Evolutionary conservation across 2,888 invertebrate species (phyloP).

Genomic region (Phragmatobia fuliginosa): DNA sequence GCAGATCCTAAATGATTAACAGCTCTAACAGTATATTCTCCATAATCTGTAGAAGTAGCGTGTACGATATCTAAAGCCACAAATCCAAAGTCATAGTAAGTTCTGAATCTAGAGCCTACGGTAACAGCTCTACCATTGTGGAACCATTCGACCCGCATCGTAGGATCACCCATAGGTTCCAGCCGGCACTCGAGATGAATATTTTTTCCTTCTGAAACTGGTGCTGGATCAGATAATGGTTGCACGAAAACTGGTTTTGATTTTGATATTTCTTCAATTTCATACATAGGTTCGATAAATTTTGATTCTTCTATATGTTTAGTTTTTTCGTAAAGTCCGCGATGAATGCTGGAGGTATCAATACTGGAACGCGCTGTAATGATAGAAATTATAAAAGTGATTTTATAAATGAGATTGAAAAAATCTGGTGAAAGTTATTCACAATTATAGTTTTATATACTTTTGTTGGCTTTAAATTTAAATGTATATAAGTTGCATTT

Average conservation of each 20-base stretch:
- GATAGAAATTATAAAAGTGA: not conserved
- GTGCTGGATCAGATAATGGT: slow-evolving; percentile 94
- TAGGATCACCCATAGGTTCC: slow-evolving; percentile 98
- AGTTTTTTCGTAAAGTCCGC: slow-evolving; percentile 94
- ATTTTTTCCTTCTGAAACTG: slow-evolving; percentile 94
- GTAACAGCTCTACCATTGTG: slow-evolving; percentile 96
- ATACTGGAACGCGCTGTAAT: slow-evolving; percentile 93
- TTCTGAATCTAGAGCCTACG: slow-evolving; percentile 96
- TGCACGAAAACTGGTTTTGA: slow-evolving; percentile 98
- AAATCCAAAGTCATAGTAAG: slow-evolving; percentile 98
- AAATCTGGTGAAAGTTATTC: not conserved
- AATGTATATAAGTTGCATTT: no score
- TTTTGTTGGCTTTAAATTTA: no score
- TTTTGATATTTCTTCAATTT: slow-evolving; percentile 96
- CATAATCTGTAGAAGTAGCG: slow-evolving; percentile 96
- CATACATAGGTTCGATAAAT: slow-evolving; percentile 95
- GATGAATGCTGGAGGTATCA: slow-evolving; percentile 96
- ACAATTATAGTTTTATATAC: not conserved
- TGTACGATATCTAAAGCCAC: slow-evolving; percentile 98
- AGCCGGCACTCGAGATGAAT: slow-evolving; percentile 96
- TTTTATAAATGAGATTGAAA: not conserved
- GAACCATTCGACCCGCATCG: slow-evolving; percentile 98
- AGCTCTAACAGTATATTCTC: slow-evolving; percentile 97
- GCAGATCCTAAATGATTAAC: slow-evolving; percentile 97
- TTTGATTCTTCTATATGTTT: slow-evolving; percentile 94